Evolutionary conservation across 2,113 vertebrate genomes (phyloP).

Genomic region (Urocitellus parryii): DNA sequence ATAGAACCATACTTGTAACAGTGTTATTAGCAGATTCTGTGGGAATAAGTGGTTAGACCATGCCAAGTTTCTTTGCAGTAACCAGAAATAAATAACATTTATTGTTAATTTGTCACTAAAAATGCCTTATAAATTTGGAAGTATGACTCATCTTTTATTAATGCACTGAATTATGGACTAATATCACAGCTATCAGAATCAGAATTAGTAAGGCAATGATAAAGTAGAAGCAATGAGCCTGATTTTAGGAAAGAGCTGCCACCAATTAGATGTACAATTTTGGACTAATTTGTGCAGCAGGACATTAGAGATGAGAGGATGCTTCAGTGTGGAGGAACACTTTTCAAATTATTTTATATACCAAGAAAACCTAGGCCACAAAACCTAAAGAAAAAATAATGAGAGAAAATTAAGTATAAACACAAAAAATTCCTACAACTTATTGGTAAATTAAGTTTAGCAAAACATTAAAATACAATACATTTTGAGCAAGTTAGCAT

Average conservation of each 20-base stretch:
- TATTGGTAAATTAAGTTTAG: neutral
- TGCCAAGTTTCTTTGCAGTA: neutral
- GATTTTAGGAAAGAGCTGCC: neutral
- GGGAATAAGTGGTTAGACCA: neutral
- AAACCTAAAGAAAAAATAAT: neutral
- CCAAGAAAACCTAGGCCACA: neutral
- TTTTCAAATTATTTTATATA: neutral
- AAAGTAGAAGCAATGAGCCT: neutral
- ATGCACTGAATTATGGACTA: neutral
- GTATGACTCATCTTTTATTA: neutral
- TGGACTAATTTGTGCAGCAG: neutral
- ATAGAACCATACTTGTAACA: neutral
- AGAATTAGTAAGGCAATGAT: neutral
- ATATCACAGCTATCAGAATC: neutral
- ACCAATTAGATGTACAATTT: neutral
- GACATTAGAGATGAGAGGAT: neutral
- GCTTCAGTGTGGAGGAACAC: neutral
- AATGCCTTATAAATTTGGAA: neutral
- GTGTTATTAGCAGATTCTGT: neutral
- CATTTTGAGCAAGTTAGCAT: neutral
- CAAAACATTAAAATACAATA: neutral
- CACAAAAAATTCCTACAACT: neutral
- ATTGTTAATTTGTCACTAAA: conserved; percentile 18
- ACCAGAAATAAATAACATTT: neutral
- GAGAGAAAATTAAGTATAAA: neutral